These are phyloP conservation scores for Mesaphorura yosii DNA, from an alignment of 1,140 invertebrate genomes.

Conservation along the genomic window DNA sequence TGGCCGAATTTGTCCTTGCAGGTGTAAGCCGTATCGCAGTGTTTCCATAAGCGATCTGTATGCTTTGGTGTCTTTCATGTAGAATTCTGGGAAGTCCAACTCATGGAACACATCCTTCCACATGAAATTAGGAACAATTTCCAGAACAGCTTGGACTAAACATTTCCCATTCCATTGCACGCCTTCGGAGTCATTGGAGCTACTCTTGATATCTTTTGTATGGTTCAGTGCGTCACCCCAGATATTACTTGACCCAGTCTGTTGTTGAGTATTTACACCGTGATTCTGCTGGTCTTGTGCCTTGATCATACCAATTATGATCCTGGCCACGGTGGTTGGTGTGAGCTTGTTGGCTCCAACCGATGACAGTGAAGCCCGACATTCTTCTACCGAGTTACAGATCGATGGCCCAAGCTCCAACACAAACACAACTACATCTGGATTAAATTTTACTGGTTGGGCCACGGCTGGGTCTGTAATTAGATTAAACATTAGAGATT, in stretches of 20 bases:
- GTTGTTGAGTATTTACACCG: conserved; percentile 25
- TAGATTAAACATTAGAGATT: no score
- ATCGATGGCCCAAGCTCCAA: conserved; percentile 81
- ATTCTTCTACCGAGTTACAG: conserved; percentile 76
- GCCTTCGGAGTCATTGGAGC: conserved; percentile 34
- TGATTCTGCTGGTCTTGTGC: conserved; percentile 53
- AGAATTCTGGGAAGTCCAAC: conserved; percentile 79
- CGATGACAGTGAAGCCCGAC: conserved; percentile 60
- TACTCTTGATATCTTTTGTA: conserved; percentile 16
- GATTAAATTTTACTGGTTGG: conserved; percentile 21
- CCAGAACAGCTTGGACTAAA: conserved; percentile 80
- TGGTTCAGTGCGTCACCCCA: conserved; percentile 44
- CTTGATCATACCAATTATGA: conserved; percentile 75
- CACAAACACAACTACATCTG: conserved; percentile 54
- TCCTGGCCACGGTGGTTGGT: conserved; percentile 66
- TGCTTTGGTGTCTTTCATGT: conserved; percentile 72
- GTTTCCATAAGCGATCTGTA: conserved; percentile 68
- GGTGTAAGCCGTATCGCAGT: conserved; percentile 62
- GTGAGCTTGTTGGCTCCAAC: conserved; percentile 49
- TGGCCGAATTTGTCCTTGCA: conserved; percentile 49
- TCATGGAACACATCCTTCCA: conserved; percentile 88
- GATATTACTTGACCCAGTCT: conserved; percentile 37
- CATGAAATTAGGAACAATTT: conserved; percentile 68
- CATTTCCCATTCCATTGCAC: conserved; percentile 86
- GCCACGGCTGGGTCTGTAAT: conserved; percentile 1